phyloP scores from a whole-genome alignment of 1,140 invertebrate species.

The Drosophila aff. region DNA sequence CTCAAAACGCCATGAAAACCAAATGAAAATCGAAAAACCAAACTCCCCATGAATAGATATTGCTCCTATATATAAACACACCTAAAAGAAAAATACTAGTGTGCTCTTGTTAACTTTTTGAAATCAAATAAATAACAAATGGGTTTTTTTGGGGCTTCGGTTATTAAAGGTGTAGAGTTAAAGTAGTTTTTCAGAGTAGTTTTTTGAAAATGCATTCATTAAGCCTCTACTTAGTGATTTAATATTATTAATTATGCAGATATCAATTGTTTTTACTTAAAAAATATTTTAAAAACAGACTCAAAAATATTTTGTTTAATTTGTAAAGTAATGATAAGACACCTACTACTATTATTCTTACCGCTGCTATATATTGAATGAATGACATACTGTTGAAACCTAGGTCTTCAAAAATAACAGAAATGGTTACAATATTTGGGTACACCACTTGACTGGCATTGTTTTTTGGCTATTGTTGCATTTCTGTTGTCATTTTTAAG shows the following conservation, averaged over 20 bases:
- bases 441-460: constrained; percentile 42
- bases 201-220: not conserved
- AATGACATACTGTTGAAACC: constrained; percentile 17
- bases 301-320: not conserved
- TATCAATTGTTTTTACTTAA: not conserved
- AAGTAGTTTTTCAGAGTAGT: not conserved
- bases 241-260: not conserved
- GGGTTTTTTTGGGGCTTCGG: not conserved
- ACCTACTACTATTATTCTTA: not conserved
- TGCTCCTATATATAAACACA: constrained; percentile 30
- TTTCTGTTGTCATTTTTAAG: constrained; percentile 79
- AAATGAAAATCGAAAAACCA: constrained; percentile 54
- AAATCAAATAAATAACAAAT: constrained; percentile 5
- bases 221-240: no score
- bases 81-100: constrained; percentile 1
- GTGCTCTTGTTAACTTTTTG: no score
- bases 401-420: constrained; percentile 30
- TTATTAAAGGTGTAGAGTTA: not conserved
- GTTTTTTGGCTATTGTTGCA: constrained; percentile 61
- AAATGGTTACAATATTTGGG: constrained; percentile 29
- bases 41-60: constrained; percentile 57
- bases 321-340: not conserved
- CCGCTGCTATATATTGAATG: constrained; percentile 7
- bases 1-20: constrained; percentile 51
- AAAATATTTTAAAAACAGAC: not conserved